phyloP scores from a whole-genome alignment of 23 tunicate genomes.

The Oikopleura vanhoeffeni region DNA sequence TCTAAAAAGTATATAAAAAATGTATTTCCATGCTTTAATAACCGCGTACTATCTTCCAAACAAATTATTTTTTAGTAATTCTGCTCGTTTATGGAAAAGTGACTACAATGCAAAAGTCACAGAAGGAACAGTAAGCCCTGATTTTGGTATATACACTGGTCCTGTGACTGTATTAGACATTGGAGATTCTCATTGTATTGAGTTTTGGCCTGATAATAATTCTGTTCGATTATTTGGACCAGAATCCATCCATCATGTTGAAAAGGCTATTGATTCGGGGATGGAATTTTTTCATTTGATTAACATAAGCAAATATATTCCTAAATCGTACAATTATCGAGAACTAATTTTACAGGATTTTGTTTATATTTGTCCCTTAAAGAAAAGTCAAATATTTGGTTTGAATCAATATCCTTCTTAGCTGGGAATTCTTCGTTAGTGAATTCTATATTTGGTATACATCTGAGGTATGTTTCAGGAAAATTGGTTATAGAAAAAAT shows the following conservation, averaged over 20 bases:
- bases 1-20: too few species aligned
- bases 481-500: background rate
- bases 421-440: background rate
- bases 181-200: slow-evolving; percentile 4
- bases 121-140: background rate
- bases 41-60: too few species aligned
- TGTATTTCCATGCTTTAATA: too few species aligned
- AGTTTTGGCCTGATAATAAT: slow-evolving; percentile 3
- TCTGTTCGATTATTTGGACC: background rate
- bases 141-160: background rate
- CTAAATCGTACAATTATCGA: too few species aligned
- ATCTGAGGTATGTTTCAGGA: background rate
- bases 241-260: background rate
- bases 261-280: background rate
- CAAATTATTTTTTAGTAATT: background rate
- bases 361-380: too few species aligned
- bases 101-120: background rate
- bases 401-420: background rate
- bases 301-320: too few species aligned
- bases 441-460: background rate
- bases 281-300: too few species aligned
- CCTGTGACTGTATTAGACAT: background rate
- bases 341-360: too few species aligned
- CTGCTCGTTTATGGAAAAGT: slow-evolving; percentile 1
- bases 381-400: background rate